Conservation (phyloP, 2,888 invertebrate genomes). For the Cantharis rustica region DNA sequence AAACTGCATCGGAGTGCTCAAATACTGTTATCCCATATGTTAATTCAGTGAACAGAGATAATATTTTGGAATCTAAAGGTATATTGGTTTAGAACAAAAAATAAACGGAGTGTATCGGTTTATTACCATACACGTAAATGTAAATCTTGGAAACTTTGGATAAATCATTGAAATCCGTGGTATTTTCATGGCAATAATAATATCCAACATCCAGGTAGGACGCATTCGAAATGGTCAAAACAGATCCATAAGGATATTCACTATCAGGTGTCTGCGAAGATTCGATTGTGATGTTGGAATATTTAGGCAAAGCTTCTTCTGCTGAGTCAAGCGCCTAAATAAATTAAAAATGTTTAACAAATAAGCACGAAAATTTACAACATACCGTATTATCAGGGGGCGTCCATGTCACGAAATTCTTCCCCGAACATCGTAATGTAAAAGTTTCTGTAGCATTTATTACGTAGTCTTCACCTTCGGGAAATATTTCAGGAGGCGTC, state of each 20-base stretch:
- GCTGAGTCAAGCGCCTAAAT: not conserved
- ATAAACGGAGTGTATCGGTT: conserved; percentile 32
- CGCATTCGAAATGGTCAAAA: conserved; percentile 52
- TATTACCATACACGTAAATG: conserved; percentile 60
- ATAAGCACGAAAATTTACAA: not conserved
- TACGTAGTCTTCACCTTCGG: conserved; percentile 47
- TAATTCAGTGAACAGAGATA: conserved; percentile 54
- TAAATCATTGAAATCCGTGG: conserved; percentile 48
- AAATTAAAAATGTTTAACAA: not conserved
- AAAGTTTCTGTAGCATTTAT: conserved; percentile 50
- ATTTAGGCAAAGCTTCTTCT: conserved; percentile 1
- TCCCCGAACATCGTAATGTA: conserved; percentile 57
- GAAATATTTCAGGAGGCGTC: conserved; percentile 37
- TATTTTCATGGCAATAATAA: conserved; percentile 53
- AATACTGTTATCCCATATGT: conserved; percentile 45
- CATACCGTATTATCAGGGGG: conserved; percentile 31
- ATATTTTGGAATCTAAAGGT: conserved; percentile 56
- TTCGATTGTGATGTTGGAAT: conserved; percentile 26
- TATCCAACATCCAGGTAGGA: conserved; percentile 52
- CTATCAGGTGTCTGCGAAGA: conserved; percentile 34
- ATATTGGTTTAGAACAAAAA: not conserved
- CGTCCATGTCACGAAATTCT: conserved; percentile 54
- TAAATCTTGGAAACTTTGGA: conserved; percentile 57
- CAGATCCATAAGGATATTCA: conserved; percentile 53
- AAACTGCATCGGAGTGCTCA: conserved; percentile 55